These are phyloP conservation scores for Dynastes grantii DNA, from an alignment of 2,888 invertebrate genomes.

Conservation along the genomic window DNA sequence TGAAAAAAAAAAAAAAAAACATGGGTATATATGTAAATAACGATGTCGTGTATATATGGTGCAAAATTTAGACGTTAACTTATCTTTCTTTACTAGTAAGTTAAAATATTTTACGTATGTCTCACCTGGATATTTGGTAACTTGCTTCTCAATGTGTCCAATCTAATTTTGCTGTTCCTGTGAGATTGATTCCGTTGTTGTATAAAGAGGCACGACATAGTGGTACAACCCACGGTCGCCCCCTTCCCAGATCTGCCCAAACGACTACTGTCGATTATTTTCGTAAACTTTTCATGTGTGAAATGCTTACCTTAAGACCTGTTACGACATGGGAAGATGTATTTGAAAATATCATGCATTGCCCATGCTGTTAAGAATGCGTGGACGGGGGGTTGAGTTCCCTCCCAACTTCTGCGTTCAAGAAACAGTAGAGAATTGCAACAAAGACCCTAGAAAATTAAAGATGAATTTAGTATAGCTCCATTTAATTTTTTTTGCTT, in stretches of 20 bases:
- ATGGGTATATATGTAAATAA: not conserved
- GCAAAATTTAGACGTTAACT: not conserved
- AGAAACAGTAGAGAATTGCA: slow-evolving; percentile 79
- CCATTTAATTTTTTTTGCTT: too few species aligned
- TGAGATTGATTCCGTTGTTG: slow-evolving; percentile 66
- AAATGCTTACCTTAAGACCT: slow-evolving; percentile 64
- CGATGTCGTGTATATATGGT: slow-evolving; percentile 4
- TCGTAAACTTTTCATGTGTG: slow-evolving; percentile 20
- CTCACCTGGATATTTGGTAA: slow-evolving; percentile 57
- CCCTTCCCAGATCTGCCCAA: slow-evolving; percentile 67
- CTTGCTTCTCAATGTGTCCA: slow-evolving; percentile 60
- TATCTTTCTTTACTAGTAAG: too few species aligned
- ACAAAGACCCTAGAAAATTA: slow-evolving; percentile 77
- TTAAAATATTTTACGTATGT: too few species aligned
- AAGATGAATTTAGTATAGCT: too few species aligned
- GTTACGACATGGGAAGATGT: slow-evolving; percentile 65
- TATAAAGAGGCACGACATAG: slow-evolving; percentile 69
- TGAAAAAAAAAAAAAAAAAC: slow-evolving; percentile 27
- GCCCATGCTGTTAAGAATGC: slow-evolving; percentile 64
- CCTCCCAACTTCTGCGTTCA: slow-evolving; percentile 79
- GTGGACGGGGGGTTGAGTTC: slow-evolving; percentile 70
- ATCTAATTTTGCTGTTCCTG: slow-evolving; percentile 62
- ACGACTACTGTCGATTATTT: slow-evolving; percentile 37
- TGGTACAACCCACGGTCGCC: slow-evolving; percentile 70
- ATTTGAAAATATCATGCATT: slow-evolving; percentile 61